Evolutionary conservation across 2,888 invertebrate genomes (phyloP).

Genomic region (Esperia sulphurella): DNA sequence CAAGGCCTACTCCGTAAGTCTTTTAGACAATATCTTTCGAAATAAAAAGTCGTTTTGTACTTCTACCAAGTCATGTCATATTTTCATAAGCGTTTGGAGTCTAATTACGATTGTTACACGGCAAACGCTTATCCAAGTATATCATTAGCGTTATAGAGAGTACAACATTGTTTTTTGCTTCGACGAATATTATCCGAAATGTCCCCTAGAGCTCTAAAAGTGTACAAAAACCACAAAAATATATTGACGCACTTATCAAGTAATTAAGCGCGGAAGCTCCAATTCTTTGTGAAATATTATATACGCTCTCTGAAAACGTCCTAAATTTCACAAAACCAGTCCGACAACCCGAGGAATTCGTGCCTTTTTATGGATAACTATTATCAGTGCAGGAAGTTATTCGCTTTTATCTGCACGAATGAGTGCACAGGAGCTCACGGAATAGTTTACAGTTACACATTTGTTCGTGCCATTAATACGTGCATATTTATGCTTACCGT

Average conservation of each 20-base stretch:
- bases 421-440: constrained; percentile 50
- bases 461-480: constrained; percentile 65
- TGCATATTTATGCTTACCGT: constrained; percentile 75
- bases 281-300: constrained; percentile 24
- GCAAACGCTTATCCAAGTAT: too few relatives aligned
- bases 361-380: constrained; percentile 10
- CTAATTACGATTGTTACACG: too few relatives aligned
- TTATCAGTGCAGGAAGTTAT: constrained; percentile 35
- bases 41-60: too few relatives aligned
- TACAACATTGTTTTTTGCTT: too few relatives aligned
- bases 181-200: too few relatives aligned
- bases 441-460: constrained; percentile 64
- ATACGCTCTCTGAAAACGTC: constrained; percentile 22
- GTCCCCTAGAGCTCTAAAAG: too few relatives aligned
- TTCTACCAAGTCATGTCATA: too few relatives aligned
- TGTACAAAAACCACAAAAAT: constrained; percentile 35
- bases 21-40: too few relatives aligned
- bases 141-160: too few relatives aligned
- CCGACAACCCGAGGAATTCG: background rate
- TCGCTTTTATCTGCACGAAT: constrained; percentile 42
- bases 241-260: constrained; percentile 26
- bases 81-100: too few relatives aligned
- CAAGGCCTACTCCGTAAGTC: too few relatives aligned
- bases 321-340: too few relatives aligned
- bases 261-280: constrained; percentile 42